phyloP scores from a whole-genome alignment of 2,113 vertebrate species.

The Manacus vitellinus region DNA sequence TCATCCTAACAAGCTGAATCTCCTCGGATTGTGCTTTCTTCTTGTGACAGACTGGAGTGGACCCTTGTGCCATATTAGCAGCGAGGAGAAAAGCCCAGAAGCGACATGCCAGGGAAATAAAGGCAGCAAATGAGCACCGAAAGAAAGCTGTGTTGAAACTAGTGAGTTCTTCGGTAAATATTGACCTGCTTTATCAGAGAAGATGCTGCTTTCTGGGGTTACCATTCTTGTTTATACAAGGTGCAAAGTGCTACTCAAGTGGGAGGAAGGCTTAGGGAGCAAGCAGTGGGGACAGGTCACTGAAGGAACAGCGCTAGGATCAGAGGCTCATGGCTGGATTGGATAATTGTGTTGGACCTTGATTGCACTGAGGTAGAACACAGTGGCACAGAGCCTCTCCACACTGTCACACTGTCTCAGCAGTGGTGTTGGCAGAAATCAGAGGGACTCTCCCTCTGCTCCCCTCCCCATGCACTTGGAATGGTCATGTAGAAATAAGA shows the following conservation, averaged over 20 bases:
- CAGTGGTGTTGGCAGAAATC: neutral
- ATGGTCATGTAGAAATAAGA: neutral
- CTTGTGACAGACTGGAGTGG: constrained; percentile 83
- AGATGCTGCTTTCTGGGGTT: neutral
- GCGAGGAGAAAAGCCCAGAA: constrained; percentile 74
- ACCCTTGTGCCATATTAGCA: constrained; percentile 79
- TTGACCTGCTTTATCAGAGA: neutral
- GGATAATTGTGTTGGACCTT: neutral
- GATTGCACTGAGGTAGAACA: neutral
- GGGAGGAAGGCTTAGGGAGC: neutral
- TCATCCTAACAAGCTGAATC: neutral
- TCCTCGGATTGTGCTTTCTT: neutral
- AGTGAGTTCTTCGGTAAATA: constrained; percentile 60
- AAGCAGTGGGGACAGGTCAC: neutral
- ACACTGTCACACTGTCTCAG: neutral
- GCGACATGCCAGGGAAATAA: constrained; percentile 74
- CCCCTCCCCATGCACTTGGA: neutral
- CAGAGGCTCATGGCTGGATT: neutral
- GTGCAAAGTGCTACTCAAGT: neutral
- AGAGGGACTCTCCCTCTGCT: neutral
- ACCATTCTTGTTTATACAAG: neutral
- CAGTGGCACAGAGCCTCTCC: neutral
- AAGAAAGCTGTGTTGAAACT: constrained; percentile 72
- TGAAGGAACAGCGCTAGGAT: neutral
- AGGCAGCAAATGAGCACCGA: constrained; percentile 46